phyloP scores from a whole-genome alignment of 2,797 vertebrate species.

The Aselliscus stoliczkanus region DNA sequence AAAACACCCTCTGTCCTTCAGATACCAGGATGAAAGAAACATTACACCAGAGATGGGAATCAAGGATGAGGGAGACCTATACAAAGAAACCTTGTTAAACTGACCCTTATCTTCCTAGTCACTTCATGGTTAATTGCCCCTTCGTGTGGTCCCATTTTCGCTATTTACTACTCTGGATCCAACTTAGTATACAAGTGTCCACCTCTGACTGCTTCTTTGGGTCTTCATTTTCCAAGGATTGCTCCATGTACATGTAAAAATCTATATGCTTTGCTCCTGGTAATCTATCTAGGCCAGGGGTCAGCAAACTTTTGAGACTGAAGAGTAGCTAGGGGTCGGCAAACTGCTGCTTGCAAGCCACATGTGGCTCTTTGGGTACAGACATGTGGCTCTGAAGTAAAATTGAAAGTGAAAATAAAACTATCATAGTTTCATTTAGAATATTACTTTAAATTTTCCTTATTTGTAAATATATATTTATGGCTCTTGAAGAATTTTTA shows the following conservation, averaged over 20 bases:
- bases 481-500: too few species aligned
- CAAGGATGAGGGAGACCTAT: background rate
- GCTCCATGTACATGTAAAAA: background rate
- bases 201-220: background rate
- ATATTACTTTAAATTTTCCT: too few species aligned
- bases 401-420: too few species aligned
- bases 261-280: background rate
- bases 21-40: background rate
- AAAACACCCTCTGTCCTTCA: background rate
- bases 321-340: too few species aligned
- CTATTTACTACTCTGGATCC: background rate
- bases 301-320: too few species aligned
- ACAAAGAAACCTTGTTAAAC: background rate
- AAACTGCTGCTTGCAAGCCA: too few species aligned
- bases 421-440: too few species aligned
- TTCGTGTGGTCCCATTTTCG: background rate
- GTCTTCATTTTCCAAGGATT: background rate
- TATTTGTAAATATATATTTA: too few species aligned
- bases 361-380: too few species aligned
- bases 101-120: background rate
- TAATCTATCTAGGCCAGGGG: background rate
- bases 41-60: background rate
- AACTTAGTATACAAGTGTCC: background rate
- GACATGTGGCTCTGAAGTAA: too few species aligned
- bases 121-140: background rate